Base-by-base conservation (phyloP, 2,888 invertebrate genomes). In the Ecliptopera silaceata region DNA sequence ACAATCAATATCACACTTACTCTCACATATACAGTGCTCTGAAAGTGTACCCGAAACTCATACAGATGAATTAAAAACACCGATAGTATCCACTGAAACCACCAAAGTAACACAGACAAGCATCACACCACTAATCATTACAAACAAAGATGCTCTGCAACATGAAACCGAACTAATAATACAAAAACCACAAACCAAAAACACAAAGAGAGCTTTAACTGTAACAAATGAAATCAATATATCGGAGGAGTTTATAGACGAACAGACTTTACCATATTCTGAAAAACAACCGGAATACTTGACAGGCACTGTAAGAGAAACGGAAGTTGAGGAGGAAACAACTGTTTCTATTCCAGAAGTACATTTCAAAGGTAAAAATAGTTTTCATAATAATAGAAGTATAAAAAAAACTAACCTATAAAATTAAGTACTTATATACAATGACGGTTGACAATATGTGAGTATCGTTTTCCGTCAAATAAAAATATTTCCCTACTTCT, bases 11-110 rank as follows among this genome's bases (percentile, higher is more conserved):
- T 83, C 74, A 71, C 80, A 78, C 2, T 5, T 6, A 70, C 79
- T 85, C 61, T 74, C 79, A 78, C 81, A 84, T 69, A 51, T 89
- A 71, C 79, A 84, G 74, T 84, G 86, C 70, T 77, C 82, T 52
- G 89, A 88, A 78, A 83, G 80, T 69, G 67, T 86, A 58, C 47
- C 75, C 49, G 79, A 85, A 71, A 72, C 70, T 61, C 74, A 78
- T 59, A 67, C 72, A 26, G 74, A 79, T 51, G 80, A 86, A 60
- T 70, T 88, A 15, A 58, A 65, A 54, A 70, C 75, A 72, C 72
- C 73, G 42, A 61, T 65, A 61, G 65, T 73, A 65, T 69, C 70
- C 60, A 70, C 69, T 22, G 78, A 81, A 76, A 74, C 63, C 12
- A 71, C 79, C 55, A 80, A 74, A 57, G 61, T 83, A 15, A 76